Evolutionary conservation across 2,888 invertebrate species (phyloP).

Genomic region (Hydropsyche betteni): DNA sequence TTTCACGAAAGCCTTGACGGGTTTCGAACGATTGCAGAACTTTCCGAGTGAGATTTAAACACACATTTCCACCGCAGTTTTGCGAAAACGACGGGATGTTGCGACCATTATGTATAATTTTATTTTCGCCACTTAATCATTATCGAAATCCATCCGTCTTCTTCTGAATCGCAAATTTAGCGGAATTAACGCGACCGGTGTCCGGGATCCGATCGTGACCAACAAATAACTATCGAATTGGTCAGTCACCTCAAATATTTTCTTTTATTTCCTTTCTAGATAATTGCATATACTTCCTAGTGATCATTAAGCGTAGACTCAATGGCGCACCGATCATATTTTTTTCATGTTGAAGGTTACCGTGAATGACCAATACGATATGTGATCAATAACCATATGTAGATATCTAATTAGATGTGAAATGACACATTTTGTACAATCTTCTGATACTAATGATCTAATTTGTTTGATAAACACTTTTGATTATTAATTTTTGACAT

Average conservation of each 20-base stretch:
- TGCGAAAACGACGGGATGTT: too few species aligned
- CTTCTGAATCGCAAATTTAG: neutral
- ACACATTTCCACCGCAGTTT: too few species aligned
- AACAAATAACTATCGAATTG: neutral
- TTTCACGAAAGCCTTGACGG: too few species aligned
- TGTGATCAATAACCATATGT: too few species aligned
- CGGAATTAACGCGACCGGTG: neutral
- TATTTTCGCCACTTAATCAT: too few species aligned
- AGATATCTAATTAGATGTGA: too few species aligned
- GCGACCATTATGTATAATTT: too few species aligned
- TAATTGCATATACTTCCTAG: neutral
- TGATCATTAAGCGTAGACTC: neutral
- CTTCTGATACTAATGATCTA: too few species aligned
- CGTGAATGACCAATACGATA: neutral
- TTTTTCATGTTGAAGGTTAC: neutral
- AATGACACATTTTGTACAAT: too few species aligned
- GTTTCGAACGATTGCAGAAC: too few species aligned
- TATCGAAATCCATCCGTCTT: neutral
- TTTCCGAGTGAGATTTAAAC: too few species aligned
- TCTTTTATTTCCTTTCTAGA: neutral
- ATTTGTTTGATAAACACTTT: too few species aligned
- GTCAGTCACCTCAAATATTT: conserved; percentile 3
- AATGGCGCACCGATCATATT: conserved; percentile 10
- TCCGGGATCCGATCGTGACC: neutral
- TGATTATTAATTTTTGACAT: neutral